Evolutionary conservation across 2,888 invertebrate species (phyloP).

Genomic region (Phengaris arion): DNA sequence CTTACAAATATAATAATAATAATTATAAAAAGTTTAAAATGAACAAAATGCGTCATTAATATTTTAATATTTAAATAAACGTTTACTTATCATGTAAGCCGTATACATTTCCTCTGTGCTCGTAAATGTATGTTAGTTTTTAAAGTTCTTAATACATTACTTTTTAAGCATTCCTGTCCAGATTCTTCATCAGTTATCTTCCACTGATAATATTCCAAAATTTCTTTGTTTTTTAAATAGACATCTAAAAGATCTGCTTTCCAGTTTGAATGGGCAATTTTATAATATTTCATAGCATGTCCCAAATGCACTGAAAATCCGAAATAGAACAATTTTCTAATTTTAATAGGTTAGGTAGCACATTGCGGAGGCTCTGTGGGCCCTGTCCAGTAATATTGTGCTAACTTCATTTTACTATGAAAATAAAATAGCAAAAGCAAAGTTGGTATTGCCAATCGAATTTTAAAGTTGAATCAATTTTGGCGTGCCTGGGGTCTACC

Average conservation of each 20-base stretch:
- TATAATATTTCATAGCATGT: constrained; percentile 35
- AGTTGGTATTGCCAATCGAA: not conserved
- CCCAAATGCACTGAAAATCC: constrained; percentile 50
- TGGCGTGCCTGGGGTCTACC: too few species aligned
- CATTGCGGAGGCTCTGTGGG: too few species aligned
- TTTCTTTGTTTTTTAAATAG: constrained; percentile 37
- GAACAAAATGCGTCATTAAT: too few species aligned
- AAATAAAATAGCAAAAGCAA: constrained; percentile 18
- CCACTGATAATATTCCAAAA: constrained; percentile 39
- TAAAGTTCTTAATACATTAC: not conserved
- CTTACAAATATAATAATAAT: too few species aligned
- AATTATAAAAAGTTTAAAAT: too few species aligned
- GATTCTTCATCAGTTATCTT: constrained; percentile 32
- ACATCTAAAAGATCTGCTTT: constrained; percentile 35
- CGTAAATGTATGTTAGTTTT: too few species aligned
- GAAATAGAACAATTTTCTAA: not conserved
- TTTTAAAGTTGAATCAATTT: not conserved
- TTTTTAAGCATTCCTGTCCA: constrained; percentile 36
- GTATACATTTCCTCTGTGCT: too few species aligned
- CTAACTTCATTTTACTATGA: not conserved
- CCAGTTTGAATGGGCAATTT: constrained; percentile 34
- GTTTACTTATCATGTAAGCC: too few species aligned
- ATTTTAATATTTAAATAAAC: too few species aligned
- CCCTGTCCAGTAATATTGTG: not conserved
- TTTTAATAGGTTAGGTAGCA: not conserved